Evolutionary conservation across 2,113 vertebrate genomes (phyloP).

Genomic region (Xenopus laevis): DNA sequence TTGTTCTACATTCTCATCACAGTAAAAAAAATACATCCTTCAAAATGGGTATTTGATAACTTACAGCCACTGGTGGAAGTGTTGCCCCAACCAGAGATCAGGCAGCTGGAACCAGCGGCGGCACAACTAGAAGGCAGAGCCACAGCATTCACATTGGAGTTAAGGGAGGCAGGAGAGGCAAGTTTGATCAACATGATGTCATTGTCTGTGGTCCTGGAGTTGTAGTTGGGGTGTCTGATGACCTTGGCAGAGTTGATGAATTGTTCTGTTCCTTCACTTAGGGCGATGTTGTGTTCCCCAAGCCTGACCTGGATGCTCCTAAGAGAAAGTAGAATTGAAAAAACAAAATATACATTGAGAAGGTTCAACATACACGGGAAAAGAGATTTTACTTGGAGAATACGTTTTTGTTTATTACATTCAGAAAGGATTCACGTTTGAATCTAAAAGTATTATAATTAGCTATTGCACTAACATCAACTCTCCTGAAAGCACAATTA

Average conservation of each 20-base stretch:
- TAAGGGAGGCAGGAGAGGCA: conserved; percentile 55
- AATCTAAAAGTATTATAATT: too few species aligned
- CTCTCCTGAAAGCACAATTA: too few species aligned
- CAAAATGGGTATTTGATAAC: conserved; percentile 10
- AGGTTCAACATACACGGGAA: too few species aligned
- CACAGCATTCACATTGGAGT: conserved; percentile 55
- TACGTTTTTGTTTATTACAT: too few species aligned
- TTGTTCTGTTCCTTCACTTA: conserved; percentile 67
- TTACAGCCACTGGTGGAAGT: conserved; percentile 60
- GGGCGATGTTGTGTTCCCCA: conserved; percentile 51
- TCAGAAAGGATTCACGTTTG: too few species aligned
- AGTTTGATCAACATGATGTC: conserved; percentile 80
- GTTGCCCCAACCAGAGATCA: conserved; percentile 68
- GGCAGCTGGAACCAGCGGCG: conserved; percentile 55
- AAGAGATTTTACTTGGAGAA: too few species aligned
- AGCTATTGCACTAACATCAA: too few species aligned
- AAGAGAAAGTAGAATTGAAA: neutral
- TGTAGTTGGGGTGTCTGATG: conserved; percentile 59
- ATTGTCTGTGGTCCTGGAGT: conserved; percentile 62
- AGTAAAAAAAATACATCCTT: too few species aligned
- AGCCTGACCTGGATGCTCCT: conserved; percentile 53
- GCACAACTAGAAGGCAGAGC: conserved; percentile 63
- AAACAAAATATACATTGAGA: too few species aligned
- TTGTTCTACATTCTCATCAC: too few species aligned
- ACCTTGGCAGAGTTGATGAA: conserved; percentile 60